phyloP scores from a whole-genome alignment of 2,113 vertebrate species.

The Thermophis baileyi region DNA sequence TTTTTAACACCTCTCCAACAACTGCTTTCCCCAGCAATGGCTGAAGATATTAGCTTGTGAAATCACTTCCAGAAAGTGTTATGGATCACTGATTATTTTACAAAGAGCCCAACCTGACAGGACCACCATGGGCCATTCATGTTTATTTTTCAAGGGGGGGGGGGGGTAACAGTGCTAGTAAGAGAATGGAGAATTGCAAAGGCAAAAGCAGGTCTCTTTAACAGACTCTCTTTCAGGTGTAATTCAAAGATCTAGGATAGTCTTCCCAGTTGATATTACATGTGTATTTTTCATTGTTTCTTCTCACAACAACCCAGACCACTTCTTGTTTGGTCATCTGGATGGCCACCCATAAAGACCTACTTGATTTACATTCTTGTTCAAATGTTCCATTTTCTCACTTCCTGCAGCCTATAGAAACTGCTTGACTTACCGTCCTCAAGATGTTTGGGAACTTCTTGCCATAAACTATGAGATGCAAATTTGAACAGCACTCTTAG shows the following conservation, averaged over 20 bases:
- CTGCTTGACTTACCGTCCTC: constrained; percentile 65
- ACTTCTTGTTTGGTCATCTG: constrained; percentile 76
- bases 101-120: constrained; percentile 74
- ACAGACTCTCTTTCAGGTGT: constrained; percentile 36
- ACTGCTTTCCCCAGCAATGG: not conserved
- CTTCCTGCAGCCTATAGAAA: constrained; percentile 79
- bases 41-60: constrained; percentile 51
- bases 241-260: constrained; percentile 37
- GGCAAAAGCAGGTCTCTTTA: not conserved
- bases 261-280: constrained; percentile 82
- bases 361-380: constrained; percentile 81
- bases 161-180: constrained; percentile 22
- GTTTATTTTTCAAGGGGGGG: constrained; percentile 84
- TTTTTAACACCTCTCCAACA: constrained; percentile 19
- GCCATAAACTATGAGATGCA: not conserved
- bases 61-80: constrained; percentile 66
- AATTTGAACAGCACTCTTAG: not conserved
- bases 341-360: constrained; percentile 88
- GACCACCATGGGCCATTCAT: constrained; percentile 78
- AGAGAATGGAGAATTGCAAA: constrained; percentile 25
- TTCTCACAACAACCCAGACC: constrained; percentile 83
- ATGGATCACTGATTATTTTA: constrained; percentile 75
- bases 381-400: constrained; percentile 74
- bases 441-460: not conserved
- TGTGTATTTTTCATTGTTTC: constrained; percentile 86